Conservation (phyloP, 2,797 vertebrate genomes). For the Premnoplex brunnescens region DNA sequence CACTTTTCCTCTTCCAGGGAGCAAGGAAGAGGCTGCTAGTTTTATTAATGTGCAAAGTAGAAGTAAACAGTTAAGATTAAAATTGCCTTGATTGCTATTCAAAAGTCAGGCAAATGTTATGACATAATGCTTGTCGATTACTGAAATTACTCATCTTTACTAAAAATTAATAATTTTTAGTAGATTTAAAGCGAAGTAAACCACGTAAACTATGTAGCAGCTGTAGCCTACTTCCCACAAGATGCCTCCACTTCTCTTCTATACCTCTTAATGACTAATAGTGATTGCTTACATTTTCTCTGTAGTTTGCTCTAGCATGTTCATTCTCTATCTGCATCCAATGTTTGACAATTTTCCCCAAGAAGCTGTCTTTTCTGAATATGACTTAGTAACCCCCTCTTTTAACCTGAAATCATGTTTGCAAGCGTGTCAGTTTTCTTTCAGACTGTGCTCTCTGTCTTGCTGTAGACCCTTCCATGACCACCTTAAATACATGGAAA, state of each 20-base stretch:
- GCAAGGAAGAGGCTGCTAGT: neutral
- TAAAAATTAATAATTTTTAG: neutral
- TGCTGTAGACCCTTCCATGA: neutral
- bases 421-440: neutral
- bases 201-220: neutral
- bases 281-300: neutral
- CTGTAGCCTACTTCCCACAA: neutral
- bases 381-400: neutral
- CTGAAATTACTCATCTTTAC: neutral
- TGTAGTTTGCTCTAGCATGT: neutral
- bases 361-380: neutral
- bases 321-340: neutral
- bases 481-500: neutral
- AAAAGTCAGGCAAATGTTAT: neutral
- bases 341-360: neutral
- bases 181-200: neutral
- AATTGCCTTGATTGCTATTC: neutral
- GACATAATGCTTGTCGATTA: neutral
- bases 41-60: neutral
- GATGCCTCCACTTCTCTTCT: neutral
- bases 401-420: neutral
- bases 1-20: neutral
- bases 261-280: neutral
- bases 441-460: neutral
- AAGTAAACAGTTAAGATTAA: slow-evolving; percentile 5